phyloP scores from a whole-genome alignment of 2,113 vertebrate species.

The Pagrus major region DNA sequence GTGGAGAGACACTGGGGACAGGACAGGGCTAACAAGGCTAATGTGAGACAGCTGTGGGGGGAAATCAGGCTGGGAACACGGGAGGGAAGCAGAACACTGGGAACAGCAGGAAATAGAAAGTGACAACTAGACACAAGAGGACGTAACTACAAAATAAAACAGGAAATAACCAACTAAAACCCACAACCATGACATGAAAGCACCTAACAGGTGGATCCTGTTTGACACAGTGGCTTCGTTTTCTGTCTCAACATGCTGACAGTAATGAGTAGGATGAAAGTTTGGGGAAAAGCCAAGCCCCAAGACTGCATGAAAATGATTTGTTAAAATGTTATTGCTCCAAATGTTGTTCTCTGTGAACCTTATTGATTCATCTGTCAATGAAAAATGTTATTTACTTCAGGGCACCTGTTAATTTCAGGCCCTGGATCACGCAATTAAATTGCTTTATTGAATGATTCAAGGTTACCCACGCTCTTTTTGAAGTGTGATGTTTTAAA shows the following conservation, averaged over 20 bases:
- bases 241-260: conserved; percentile 18
- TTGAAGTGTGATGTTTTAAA: not conserved
- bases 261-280: conserved; percentile 32
- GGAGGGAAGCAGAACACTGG: too few relatives aligned
- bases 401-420: conserved; percentile 40
- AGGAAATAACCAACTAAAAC: too few relatives aligned
- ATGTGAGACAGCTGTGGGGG: too few relatives aligned
- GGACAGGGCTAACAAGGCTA: too few relatives aligned
- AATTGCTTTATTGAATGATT: conserved; percentile 17
- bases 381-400: conserved; percentile 32
- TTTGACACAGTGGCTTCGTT: conserved; percentile 44
- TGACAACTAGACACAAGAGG: too few relatives aligned
- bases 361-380: conserved; percentile 20
- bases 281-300: conserved; percentile 42
- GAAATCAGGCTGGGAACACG: too few relatives aligned
- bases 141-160: too few relatives aligned
- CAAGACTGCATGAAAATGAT: conserved; percentile 11
- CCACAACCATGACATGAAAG: too few relatives aligned
- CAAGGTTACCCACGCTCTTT: conserved; percentile 18
- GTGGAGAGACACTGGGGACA: too few relatives aligned
- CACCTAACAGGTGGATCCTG: conserved; percentile 29
- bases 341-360: conserved; percentile 32
- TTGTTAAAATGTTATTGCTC: conserved; percentile 28
- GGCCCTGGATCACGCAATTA: conserved; percentile 24
- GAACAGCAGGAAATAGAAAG: too few relatives aligned